These are phyloP conservation scores for Hippocampus guttulatus DNA, from an alignment of 2,113 vertebrate species.

Conservation along the genomic window DNA sequence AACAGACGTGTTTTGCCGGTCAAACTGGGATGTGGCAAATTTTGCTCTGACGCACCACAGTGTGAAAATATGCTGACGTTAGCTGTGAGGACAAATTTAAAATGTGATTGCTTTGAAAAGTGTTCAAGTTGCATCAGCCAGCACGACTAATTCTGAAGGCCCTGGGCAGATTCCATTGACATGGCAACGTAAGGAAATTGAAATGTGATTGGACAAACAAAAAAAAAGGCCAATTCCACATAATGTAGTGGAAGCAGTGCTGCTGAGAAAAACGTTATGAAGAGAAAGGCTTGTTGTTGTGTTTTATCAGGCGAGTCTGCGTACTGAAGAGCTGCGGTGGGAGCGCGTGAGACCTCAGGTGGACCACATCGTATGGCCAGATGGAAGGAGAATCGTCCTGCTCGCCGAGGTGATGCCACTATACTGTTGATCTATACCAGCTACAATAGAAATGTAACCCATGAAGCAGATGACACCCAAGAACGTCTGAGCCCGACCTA, in stretches of 20 bases:
- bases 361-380: constrained; percentile 93
- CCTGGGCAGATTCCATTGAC: background rate
- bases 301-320: constrained; percentile 78
- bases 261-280: no score
- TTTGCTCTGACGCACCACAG: no score
- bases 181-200: no score
- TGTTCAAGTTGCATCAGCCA: no score
- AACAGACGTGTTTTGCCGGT: no score
- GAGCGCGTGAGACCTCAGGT: constrained; percentile 87
- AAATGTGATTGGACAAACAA: background rate
- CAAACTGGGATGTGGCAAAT: no score
- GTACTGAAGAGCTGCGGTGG: constrained; percentile 87
- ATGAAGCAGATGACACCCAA: no score
- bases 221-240: background rate
- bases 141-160: no score
- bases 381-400: constrained; percentile 87
- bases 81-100: background rate
- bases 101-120: no score
- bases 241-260: background rate
- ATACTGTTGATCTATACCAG: background rate
- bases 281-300: background rate
- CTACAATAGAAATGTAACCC: no score
- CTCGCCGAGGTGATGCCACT: constrained; percentile 82
- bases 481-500: no score
- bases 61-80: no score